Conservation (phyloP, 2,888 invertebrate species). For the Serripes groenlandicus region DNA sequence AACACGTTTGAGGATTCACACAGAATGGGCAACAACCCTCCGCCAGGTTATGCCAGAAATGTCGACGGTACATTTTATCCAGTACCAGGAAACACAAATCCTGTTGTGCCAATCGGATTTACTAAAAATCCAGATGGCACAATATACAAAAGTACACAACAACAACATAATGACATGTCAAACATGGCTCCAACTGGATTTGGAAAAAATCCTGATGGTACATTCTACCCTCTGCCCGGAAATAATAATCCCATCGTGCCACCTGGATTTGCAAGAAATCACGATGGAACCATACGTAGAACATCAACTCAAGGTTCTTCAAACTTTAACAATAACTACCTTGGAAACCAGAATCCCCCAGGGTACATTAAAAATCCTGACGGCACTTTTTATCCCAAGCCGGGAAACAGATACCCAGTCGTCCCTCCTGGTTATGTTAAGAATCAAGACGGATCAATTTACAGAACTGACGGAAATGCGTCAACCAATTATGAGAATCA, state of each 20-base stretch:
- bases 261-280: constrained; percentile 19
- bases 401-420: constrained; percentile 9
- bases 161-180: too few relatives aligned
- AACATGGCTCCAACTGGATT: constrained; percentile 19
- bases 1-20: too few relatives aligned
- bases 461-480: background rate
- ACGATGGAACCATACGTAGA: constrained; percentile 18
- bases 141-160: constrained; percentile 3
- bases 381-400: constrained; percentile 20
- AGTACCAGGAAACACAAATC: constrained; percentile 17
- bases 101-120: constrained; percentile 6
- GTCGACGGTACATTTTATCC: constrained; percentile 20
- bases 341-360: background rate
- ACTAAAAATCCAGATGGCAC: constrained; percentile 27
- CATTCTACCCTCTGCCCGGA: constrained; percentile 23
- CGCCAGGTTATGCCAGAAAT: constrained; percentile 28
- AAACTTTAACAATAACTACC: background rate
- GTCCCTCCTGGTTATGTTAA: constrained; percentile 17
- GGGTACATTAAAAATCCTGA: constrained; percentile 25
- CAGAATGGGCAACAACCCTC: background rate
- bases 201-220: constrained; percentile 29
- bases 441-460: constrained; percentile 25
- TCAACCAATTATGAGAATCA: background rate
- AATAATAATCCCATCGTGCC: constrained; percentile 4
- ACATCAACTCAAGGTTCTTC: background rate